Evolutionary conservation across 2,888 invertebrate species (phyloP), one percentile per base, ranked within the genome.

Genomic region (Augochlorella aurata): DNA sequence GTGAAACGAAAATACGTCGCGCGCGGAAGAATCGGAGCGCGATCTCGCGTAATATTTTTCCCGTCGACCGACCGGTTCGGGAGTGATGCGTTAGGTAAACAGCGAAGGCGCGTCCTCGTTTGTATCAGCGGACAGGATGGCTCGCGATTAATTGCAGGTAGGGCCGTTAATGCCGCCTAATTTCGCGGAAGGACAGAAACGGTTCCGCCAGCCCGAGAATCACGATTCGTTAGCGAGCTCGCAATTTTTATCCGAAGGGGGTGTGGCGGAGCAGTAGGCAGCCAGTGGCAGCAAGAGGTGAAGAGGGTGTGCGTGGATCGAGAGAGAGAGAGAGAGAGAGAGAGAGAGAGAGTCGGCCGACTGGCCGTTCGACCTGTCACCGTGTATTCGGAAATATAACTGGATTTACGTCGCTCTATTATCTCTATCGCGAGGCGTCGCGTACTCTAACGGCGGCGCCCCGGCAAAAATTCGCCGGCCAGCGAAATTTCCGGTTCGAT

Each of bases 11-110:
- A 63, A 63, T 16, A 29, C 24, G 38, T 63, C 38, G 14, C 18
- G 50, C 38, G 63, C 45, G 21, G 18, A 50, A 45, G 54, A 70
- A 69, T 75, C 65, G 77, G 67, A 18, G 73, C 63, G 73, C 54
- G 83, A 81, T 79, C 81, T 70, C 84, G 80, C 79, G 87, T 58
- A 82, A 87, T 87, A 86, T 85, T 84, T 87, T 82, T 78, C 80
- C 76, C 14, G 44, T 24, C 71, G 66, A 70, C 70, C 70, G 68
- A 72, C 38, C 84, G 82, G 82, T 86, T 80, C 80, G 88, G 82
- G 87, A 88, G 86, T 83, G 88, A 90, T 89, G 90, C 90, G 88
- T 85, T 89, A 79, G 85, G 87, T 87, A 90, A 90, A 90, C 89
- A 90, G 82, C 79, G 82, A 82, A 85, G 87, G 85, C 86, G 83